Percentiles rank a stretch among this genome's conserved stretches.
phyloP scores from a whole-genome alignment of 2,888 invertebrate genomes.

The Exocentrus adspersus region DNA sequence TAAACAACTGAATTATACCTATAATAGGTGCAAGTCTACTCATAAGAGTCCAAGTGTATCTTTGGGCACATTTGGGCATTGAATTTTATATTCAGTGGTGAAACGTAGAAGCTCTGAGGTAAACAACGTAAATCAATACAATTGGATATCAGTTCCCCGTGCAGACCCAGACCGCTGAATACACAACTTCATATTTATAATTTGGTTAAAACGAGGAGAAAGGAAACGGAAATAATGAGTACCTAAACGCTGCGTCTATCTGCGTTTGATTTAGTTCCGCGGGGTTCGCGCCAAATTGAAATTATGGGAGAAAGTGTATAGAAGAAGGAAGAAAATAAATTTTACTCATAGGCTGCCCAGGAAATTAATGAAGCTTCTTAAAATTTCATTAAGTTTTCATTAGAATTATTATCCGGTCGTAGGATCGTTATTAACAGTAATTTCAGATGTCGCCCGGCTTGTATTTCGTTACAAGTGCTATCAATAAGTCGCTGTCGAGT shows the following conservation, averaged over 20 bases:
- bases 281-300: slow-evolving; percentile 5
- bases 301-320: slow-evolving; percentile 6
- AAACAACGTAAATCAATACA: no score
- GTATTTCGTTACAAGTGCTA: slow-evolving; percentile 47
- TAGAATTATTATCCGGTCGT: slow-evolving; percentile 45
- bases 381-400: slow-evolving; percentile 50
- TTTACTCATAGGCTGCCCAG: slow-evolving; percentile 29
- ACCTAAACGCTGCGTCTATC: slow-evolving; percentile 15
- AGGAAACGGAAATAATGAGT: slow-evolving; percentile 1
- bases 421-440: slow-evolving; percentile 44
- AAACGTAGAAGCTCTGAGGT: no score
- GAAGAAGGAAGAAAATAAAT: slow-evolving; percentile 8
- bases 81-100: no score
- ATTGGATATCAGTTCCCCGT: no score
- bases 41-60: no score
- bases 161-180: no score
- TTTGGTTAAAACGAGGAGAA: slow-evolving; percentile 6
- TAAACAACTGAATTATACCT: no score
- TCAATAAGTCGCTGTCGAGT: slow-evolving; percentile 51
- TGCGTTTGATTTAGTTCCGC: slow-evolving; percentile 10
- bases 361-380: slow-evolving; percentile 41
- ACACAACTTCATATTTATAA: no score
- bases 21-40: no score
- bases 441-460: slow-evolving; percentile 42
- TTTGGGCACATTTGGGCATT: no score